phyloP scores from a whole-genome alignment of 2,797 vertebrate species.

The Anguilla megastoma region DNA sequence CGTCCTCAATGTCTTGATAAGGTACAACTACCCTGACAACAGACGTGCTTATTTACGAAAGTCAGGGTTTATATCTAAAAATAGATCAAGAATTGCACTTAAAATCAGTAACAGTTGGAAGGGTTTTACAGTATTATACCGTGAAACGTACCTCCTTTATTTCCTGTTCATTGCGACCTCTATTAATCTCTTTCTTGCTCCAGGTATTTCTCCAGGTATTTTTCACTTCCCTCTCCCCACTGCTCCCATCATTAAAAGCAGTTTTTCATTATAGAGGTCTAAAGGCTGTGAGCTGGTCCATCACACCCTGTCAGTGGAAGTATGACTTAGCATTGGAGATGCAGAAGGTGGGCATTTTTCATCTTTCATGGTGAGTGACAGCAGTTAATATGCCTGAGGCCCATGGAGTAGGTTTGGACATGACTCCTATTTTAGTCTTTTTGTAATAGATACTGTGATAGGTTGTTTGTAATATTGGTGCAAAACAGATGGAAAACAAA shows the following conservation, averaged over 20 bases:
- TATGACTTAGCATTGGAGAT: constrained; percentile 4
- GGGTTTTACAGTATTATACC: not conserved
- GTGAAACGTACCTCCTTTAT: not conserved
- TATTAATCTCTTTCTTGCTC: constrained; percentile 5
- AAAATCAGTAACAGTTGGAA: not conserved
- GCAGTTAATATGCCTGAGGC: not conserved
- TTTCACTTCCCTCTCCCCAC: constrained; percentile 1
- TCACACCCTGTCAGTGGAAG: constrained; percentile 7
- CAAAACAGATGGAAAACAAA: constrained; percentile 1
- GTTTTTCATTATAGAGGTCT: not conserved
- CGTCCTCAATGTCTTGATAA: not conserved
- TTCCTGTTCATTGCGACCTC: not conserved
- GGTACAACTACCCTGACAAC: not conserved
- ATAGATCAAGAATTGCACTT: not conserved
- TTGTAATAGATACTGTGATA: not conserved
- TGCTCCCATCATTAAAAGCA: not conserved
- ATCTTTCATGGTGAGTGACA: not conserved
- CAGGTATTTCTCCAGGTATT: not conserved
- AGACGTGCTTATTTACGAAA: not conserved
- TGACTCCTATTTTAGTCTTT: not conserved
- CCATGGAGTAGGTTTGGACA: not conserved
- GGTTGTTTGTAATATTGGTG: not conserved
- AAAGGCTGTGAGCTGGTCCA: constrained; percentile 19
- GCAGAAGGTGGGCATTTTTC: not conserved
- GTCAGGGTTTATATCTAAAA: not conserved